Conservation (phyloP, 2,888 invertebrate species). For the Cosmopolites sordidus region DNA sequence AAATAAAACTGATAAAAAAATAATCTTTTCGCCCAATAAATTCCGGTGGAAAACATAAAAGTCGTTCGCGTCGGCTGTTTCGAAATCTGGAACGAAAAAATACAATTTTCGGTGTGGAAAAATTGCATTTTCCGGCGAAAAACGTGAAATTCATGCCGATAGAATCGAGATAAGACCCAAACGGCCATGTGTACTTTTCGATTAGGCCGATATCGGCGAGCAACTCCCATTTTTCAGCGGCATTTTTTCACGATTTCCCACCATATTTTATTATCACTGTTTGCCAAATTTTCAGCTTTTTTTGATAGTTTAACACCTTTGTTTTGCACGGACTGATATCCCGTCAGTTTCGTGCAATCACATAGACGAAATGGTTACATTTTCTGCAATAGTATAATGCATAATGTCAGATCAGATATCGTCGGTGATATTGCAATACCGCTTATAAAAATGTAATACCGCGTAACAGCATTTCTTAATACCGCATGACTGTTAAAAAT, state of each 20-base stretch:
- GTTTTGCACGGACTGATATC: background rate
- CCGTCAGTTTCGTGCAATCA: too few relatives aligned
- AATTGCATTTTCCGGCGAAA: conserved; percentile 15
- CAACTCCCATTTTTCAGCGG: conserved; percentile 17
- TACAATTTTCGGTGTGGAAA: conserved; percentile 6
- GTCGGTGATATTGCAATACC: too few relatives aligned
- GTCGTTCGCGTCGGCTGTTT: background rate
- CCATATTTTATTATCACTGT: conserved; percentile 25
- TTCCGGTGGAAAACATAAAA: background rate
- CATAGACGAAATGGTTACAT: too few relatives aligned
- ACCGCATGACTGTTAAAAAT: too few relatives aligned
- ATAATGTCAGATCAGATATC: too few relatives aligned
- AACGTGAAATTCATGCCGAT: conserved; percentile 15
- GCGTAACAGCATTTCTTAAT: too few relatives aligned
- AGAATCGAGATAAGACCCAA: conserved; percentile 16
- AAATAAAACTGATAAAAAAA: too few relatives aligned
- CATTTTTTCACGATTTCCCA: conserved; percentile 26
- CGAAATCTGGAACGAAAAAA: background rate
- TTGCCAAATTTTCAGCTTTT: conserved; percentile 23
- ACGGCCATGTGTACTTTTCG: conserved; percentile 22
- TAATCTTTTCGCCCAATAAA: background rate
- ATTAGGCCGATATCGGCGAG: conserved; percentile 18
- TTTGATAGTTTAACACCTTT: conserved; percentile 2
- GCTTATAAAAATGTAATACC: too few relatives aligned
- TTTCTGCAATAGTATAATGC: too few relatives aligned